A percentile compares a stretch with the other conserved stretches of the same genome.
Conservation (phyloP, 2,888 invertebrate genomes). For the Nemotelus nigrinus region DNA sequence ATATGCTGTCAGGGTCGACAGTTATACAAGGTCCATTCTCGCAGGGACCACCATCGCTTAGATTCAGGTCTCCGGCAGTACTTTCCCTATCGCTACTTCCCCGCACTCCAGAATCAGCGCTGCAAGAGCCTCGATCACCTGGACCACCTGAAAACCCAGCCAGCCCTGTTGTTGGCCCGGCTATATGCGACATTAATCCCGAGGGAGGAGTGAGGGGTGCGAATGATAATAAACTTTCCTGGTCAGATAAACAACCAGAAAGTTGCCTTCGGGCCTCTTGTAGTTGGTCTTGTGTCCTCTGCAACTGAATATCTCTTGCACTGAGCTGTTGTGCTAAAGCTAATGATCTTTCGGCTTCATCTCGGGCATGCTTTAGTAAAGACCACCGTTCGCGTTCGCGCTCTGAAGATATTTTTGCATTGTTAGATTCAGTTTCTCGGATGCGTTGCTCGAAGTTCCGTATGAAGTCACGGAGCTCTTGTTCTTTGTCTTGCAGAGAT, state of each 20-base stretch:
- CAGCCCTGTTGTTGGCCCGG: constrained; percentile 54
- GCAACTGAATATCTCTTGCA: constrained; percentile 84
- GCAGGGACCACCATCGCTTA: constrained; percentile 76
- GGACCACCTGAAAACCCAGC: constrained; percentile 59
- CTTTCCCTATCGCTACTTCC: constrained; percentile 81
- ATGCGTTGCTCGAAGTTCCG: constrained; percentile 92
- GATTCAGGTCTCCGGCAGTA: constrained; percentile 80
- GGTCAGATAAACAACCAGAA: constrained; percentile 84
- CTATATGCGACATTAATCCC: constrained; percentile 65
- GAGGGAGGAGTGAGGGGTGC: constrained; percentile 72
- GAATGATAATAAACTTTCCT: constrained; percentile 81
- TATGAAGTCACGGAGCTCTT: constrained; percentile 92
- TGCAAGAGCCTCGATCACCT: constrained; percentile 83
- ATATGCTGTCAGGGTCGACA: constrained; percentile 65
- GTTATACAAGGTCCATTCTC: constrained; percentile 66
- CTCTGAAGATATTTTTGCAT: constrained; percentile 71
- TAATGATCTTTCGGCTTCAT: constrained; percentile 88
- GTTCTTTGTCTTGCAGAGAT: constrained; percentile 93
- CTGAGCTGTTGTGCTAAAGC: constrained; percentile 88
- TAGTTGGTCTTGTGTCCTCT: constrained; percentile 86
- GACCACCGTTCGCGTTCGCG: constrained; percentile 90
- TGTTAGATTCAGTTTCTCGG: constrained; percentile 77
- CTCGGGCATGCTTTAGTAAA: constrained; percentile 85
- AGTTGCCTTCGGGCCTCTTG: constrained; percentile 83
- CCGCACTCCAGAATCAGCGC: constrained; percentile 86